A percentile compares a stretch with the other conserved stretches of the same genome.
Evolutionary conservation across 2,888 invertebrate genomes (phyloP).

Genomic region (Rotaria magnacalcarata): DNA sequence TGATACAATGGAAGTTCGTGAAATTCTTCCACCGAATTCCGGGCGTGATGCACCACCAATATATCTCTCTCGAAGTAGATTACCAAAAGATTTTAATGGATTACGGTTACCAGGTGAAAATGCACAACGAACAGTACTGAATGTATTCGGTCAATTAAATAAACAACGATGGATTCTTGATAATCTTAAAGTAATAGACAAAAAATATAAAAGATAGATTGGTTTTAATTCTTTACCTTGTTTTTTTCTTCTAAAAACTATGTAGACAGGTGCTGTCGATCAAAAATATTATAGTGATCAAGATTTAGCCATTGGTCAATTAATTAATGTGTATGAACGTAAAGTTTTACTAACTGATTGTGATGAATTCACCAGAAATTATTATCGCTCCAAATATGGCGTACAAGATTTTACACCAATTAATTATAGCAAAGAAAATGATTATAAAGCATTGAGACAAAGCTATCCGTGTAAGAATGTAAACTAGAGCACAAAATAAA

Average conservation of each 20-base stretch:
- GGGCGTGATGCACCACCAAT: conserved; percentile 70
- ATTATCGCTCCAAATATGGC: conserved; percentile 71
- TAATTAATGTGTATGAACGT: conserved; percentile 75
- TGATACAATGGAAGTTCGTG: conserved; percentile 81
- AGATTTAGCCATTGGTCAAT: conserved; percentile 76
- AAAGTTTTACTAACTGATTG: conserved; percentile 75
- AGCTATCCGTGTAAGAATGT: conserved; percentile 36
- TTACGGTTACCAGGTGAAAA: conserved; percentile 56
- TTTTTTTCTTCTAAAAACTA: no score
- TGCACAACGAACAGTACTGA: conserved; percentile 58
- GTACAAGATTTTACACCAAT: conserved; percentile 52
- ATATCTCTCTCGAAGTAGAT: conserved; percentile 71
- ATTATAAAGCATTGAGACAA: conserved; percentile 36
- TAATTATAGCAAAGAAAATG: conserved; percentile 29
- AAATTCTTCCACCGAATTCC: conserved; percentile 66
- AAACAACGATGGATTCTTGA: conserved; percentile 59
- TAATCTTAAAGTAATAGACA: conserved; percentile 55
- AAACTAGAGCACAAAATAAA: background rate
- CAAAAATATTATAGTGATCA: conserved; percentile 63
- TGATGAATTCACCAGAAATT: conserved; percentile 78
- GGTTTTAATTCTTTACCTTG: background rate
- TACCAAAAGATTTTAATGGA: conserved; percentile 69
- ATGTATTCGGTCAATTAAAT: conserved; percentile 59
- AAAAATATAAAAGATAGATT: no score
- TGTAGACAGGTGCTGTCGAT: conserved; percentile 56